Percentiles rank a stretch among this genome's conserved stretches.
Evolutionary conservation across 2,113 vertebrate species (phyloP).

Genomic region (Scomber colias): DNA sequence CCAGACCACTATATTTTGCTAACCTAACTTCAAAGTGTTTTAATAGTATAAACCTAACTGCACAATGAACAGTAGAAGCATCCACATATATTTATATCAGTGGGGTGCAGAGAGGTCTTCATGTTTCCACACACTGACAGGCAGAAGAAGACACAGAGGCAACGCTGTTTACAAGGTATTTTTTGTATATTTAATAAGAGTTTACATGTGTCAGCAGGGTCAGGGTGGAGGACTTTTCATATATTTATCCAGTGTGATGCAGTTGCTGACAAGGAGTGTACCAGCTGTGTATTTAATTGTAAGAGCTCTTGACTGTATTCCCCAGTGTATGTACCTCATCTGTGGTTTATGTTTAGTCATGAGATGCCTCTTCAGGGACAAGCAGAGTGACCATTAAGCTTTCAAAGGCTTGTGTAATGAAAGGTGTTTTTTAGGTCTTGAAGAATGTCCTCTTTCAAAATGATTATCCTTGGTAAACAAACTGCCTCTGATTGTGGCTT

Average conservation of each 20-base stretch:
- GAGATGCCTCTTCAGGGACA: slow-evolving; percentile 37
- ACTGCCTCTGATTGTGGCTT: slow-evolving; percentile 47
- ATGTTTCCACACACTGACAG: no score
- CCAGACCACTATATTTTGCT: no score
- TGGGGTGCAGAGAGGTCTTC: no score
- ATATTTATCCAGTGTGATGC: slow-evolving; percentile 24
- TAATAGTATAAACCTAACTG: no score
- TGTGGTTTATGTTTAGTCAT: slow-evolving; percentile 29
- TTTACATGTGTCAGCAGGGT: background rate
- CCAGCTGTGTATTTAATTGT: slow-evolving; percentile 15
- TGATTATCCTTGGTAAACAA: slow-evolving; percentile 56
- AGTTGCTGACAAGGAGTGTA: slow-evolving; percentile 4
- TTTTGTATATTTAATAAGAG: background rate
- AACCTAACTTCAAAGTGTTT: background rate
- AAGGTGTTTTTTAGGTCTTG: slow-evolving; percentile 49
- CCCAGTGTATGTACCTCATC: slow-evolving; percentile 19
- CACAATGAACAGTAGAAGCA: no score
- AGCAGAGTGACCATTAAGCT: slow-evolving; percentile 28
- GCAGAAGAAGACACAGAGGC: no score
- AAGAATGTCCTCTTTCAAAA: slow-evolving; percentile 4
- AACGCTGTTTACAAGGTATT: no score
- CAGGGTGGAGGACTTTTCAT: slow-evolving; percentile 11
- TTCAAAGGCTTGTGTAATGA: slow-evolving; percentile 46
- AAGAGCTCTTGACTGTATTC: slow-evolving; percentile 22
- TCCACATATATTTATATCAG: no score